Base-by-base conservation (phyloP, 2,888 invertebrate genomes). In the Subacronicta megacephala region DNA sequence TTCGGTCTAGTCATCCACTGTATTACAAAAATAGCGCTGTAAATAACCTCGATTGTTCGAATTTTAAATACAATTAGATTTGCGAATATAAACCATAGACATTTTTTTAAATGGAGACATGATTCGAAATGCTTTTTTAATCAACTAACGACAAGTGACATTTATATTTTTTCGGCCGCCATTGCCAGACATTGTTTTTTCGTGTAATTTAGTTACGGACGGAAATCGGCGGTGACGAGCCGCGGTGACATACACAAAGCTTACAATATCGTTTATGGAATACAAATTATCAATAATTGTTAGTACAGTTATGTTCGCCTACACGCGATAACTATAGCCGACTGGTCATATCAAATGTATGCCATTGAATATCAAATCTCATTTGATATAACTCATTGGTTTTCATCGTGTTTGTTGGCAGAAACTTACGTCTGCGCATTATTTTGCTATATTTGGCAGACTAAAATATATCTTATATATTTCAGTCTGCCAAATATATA, bases 271-370 rank as follows among this genome's bases (percentile, higher is more conserved):
- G 73, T 75, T 78, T 80, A 81, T 69, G 83, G 87, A 80, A 83
- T 83, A 86, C 84, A 80, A 85, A 86, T 84, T 69, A 79, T 76
- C 75, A 75, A 75, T 82, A 78, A 81, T 82, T 78, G 74, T 74
- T 65, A 74, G 70, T 78, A 84, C 84, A 75, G 83, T 83, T 83
- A 82, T 46, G 54, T 66, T 62, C 77, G 75, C 83, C 82, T 74
- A 82, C 81, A 62, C 75, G 44, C 46, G 23, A 56, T 59, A 12
- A 31, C 31, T 31, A 46, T 42, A 57, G 62, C 41, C 65, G 55
- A 53, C 57, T 61, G 59, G 41, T 55, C 52, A 64, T 62, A 64
- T 67, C 70, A 72, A 55, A 72, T 67, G 64, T 75, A 49, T 68
- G 70, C 75, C 67, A 71, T 71, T 69, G 62, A 74, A 74, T 74